Evolutionary conservation across 1,140 invertebrate genomes (phyloP).

Genomic region (Ceratina calcarata): DNA sequence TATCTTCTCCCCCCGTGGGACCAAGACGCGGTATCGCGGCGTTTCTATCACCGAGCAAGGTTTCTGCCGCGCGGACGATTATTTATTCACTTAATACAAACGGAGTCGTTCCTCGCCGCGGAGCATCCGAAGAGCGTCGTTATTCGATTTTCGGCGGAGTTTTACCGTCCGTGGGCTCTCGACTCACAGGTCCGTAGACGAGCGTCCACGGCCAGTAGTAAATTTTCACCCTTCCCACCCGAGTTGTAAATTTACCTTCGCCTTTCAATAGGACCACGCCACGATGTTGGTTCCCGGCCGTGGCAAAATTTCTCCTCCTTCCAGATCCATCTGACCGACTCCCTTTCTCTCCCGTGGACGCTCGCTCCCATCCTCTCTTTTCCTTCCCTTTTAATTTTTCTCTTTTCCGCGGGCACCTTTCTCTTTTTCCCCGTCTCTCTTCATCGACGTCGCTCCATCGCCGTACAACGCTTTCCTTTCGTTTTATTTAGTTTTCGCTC

Average conservation of each 20-base stretch:
- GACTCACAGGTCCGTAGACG: conserved; percentile 38
- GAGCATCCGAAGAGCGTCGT: conserved; percentile 23
- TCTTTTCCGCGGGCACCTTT: conserved; percentile 3
- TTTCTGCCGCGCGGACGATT: conserved; percentile 40
- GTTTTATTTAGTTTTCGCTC: conserved; percentile 59
- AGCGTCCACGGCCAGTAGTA: conserved; percentile 63
- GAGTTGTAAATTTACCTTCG: conserved; percentile 71
- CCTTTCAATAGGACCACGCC: conserved; percentile 66
- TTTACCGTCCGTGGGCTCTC: conserved; percentile 47
- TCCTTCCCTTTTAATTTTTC: conserved; percentile 9
- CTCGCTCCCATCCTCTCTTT: not conserved
- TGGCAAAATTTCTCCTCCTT: not conserved
- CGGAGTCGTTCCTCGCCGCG: conserved; percentile 37
- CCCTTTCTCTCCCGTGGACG: not conserved
- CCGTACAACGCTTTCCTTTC: conserved; percentile 41
- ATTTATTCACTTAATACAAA: conserved; percentile 70
- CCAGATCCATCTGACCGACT: not conserved
- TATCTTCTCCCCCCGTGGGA: conserved; percentile 42
- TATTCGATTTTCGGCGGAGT: conserved; percentile 68
- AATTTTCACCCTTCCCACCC: conserved; percentile 73
- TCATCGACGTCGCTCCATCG: conserved; percentile 34
- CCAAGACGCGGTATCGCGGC: not conserved
- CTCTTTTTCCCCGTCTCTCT: conserved; percentile 9
- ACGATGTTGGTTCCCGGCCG: conserved; percentile 20
- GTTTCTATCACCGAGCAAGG: conserved; percentile 31